Evolutionary conservation across 2,888 invertebrate genomes (phyloP), one percentile per base, ranked within the genome.

Genomic region (Drosophila flavopinicola): DNA sequence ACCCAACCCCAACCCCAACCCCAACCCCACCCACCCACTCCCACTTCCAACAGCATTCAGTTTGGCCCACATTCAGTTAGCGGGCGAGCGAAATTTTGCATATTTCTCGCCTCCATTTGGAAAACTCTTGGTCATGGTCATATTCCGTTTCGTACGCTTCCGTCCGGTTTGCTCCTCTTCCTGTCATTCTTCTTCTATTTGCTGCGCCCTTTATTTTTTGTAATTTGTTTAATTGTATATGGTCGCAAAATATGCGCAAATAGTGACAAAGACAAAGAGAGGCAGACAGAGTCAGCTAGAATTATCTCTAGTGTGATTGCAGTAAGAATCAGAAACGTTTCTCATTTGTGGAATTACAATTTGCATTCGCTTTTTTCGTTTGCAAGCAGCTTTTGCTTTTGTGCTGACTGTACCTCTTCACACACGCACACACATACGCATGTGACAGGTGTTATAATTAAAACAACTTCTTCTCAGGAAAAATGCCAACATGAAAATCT

Each of bases 161-260:
- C 64, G 61, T 72, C 82, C 78, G 75, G 82, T 56, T 75, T 64
- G 65, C 33, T 60, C 49, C 33, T 60, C 49, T 39, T 63, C 52
- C 65, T 33, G 56, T 33, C 42, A 45, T 27, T 10, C 58, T 45
- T 54, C 20, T n/a, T n/a, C 38, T 30, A 38, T 49, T 48, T 11
- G 38, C 51, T 33, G 30, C 32, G 59, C 42, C 35, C 54, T 58
- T 56, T 53, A 41, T 59, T 51, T 64, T 64, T 78, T 79, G 78
- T 80, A 82, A 82, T 82, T 85, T 85, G 56, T 76, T 78, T 76
- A 82, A 85, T 85, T 85, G 85, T 82, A 60, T 65, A 66, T 84
- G 77, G 58, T 57, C 24, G 45, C 48, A 41, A 61, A 53, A 63
- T 66, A 57, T 45, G 24, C 39, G 25, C 49, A 58, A 17, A 27